Evolutionary conservation across 2,797 vertebrate species (phyloP), one percentile per base, ranked within the genome.

Genomic region (Iguana delicatissima): DNA sequence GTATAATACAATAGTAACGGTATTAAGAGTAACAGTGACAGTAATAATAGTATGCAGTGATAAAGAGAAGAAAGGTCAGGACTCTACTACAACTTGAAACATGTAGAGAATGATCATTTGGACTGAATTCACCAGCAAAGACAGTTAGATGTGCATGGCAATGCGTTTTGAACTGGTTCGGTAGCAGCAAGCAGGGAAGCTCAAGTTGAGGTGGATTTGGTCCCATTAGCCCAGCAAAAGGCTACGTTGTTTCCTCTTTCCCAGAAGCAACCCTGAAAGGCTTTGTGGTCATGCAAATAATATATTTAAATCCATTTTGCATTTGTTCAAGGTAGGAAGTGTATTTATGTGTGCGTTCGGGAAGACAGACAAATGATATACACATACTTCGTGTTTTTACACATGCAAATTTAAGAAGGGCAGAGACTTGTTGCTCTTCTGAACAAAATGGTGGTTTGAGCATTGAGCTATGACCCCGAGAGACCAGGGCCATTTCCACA

Each of bases 301-400:
- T 38, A 26, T 55, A 79, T 79, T 89, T 84, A 69, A 85, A 89
- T 55, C 59, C 84, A 80, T 38, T 86, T 86, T 90, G 84, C 76
- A 85, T 90, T 86, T 81, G 52, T 1, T 73, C 67, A 59, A n/a
- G 24, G 59, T 59, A 85, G 64, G 64, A 86, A 85, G 38, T 14
- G 16, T 55, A n/a, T 18, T n/a, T 35, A 52, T 81, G 26, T 24
- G 76, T n/a, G 64, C 2, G 42, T 80, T 80, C 46, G 57, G 72
- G 38, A 57, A 24, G 26, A 86, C 14, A 6, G 76, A 26, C 38
- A 81, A 90, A 86, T 9, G 4, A 6, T 12, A n/a, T 8, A 29
- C 50, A 32, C n/a, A 59, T 42, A 38, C 14, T n/a, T 32, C 35
- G 1, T 80, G 9, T 24, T 84, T 83, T 89, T 89, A n/a, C 46